A percentile compares a stretch with the other conserved stretches of the same genome.
Conservation (phyloP, 2,888 invertebrate genomes). For the Temnothorax rugatulus region DNA sequence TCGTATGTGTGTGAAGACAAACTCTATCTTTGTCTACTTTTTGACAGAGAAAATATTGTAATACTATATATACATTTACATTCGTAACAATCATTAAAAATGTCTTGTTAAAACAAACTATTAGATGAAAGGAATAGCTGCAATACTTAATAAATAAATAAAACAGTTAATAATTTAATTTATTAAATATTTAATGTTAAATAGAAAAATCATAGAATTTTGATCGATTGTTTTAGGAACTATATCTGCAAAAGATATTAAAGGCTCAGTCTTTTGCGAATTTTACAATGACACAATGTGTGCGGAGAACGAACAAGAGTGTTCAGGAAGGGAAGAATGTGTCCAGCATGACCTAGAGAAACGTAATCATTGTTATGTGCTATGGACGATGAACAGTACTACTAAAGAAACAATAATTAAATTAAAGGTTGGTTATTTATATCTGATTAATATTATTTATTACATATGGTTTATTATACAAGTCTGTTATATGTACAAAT, state of each 20-base stretch:
- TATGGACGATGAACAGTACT: conserved; percentile 91
- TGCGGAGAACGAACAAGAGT: conserved; percentile 86
- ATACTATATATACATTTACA: neutral
- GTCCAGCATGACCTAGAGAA: conserved; percentile 90
- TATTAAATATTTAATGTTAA: conserved; percentile 9
- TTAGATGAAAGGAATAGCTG: neutral
- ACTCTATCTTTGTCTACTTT: neutral
- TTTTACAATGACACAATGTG: conserved; percentile 90
- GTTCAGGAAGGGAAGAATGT: conserved; percentile 89
- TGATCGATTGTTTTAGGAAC: conserved; percentile 69
- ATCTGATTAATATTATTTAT: conserved; percentile 77
- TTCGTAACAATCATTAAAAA: neutral
- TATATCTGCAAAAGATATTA: conserved; percentile 81
- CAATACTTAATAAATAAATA: neutral
- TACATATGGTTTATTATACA: neutral
- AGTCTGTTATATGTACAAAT: neutral
- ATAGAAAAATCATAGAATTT: conserved; percentile 15
- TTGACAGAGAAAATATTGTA: neutral
- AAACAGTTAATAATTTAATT: neutral
- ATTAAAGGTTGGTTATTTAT: conserved; percentile 51
- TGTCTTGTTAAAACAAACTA: neutral
- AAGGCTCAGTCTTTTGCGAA: conserved; percentile 89
- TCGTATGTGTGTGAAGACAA: neutral
- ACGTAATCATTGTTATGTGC: conserved; percentile 93
- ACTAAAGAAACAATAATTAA: conserved; percentile 88